Evolutionary conservation across 64 coral and sea anemone genomes (phyloP).

Genomic region (Pachyseris speciosa): DNA sequence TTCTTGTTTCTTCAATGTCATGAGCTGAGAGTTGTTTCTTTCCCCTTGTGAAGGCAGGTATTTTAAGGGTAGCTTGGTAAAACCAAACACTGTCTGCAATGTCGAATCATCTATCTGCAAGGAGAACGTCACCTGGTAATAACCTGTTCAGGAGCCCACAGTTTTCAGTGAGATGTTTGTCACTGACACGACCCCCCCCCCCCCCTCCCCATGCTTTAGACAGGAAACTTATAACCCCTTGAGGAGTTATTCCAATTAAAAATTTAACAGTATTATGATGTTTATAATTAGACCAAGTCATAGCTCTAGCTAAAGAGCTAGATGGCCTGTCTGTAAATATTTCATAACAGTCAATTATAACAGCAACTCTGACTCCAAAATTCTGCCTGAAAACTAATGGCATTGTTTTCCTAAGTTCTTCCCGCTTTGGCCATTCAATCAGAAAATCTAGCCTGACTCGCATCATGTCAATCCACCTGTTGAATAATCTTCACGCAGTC

Average conservation of each 20-base stretch:
- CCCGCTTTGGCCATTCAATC: slow-evolving; percentile 31
- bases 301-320: slow-evolving; percentile 20
- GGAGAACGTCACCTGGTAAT: slow-evolving; percentile 14
- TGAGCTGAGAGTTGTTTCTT: slow-evolving; percentile 37
- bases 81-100: slow-evolving; percentile 23
- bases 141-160: slow-evolving; percentile 36
- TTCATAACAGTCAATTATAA: slow-evolving; percentile 40
- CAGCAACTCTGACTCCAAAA: slow-evolving; percentile 7
- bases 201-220: slow-evolving; percentile 9
- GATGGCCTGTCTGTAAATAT: slow-evolving; percentile 30
- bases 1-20: slow-evolving; percentile 52
- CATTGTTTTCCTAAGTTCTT: slow-evolving; percentile 15
- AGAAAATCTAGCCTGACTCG: slow-evolving; percentile 1
- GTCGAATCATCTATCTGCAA: slow-evolving; percentile 33
- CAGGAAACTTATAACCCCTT: slow-evolving; percentile 15
- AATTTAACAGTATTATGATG: slow-evolving; percentile 52
- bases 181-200: slow-evolving; percentile 32
- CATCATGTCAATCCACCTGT: slow-evolving; percentile 42
- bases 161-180: slow-evolving; percentile 50
- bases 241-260: slow-evolving; percentile 28
- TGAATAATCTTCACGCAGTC: slow-evolving; percentile 24
- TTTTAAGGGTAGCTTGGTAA: slow-evolving; percentile 24
- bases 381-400: slow-evolving; percentile 7
- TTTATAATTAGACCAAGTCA: slow-evolving; percentile 32
- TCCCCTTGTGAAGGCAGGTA: slow-evolving; percentile 33